phyloP scores from a whole-genome alignment of 2,797 vertebrate genomes.

The Glossophaga mutica region DNA sequence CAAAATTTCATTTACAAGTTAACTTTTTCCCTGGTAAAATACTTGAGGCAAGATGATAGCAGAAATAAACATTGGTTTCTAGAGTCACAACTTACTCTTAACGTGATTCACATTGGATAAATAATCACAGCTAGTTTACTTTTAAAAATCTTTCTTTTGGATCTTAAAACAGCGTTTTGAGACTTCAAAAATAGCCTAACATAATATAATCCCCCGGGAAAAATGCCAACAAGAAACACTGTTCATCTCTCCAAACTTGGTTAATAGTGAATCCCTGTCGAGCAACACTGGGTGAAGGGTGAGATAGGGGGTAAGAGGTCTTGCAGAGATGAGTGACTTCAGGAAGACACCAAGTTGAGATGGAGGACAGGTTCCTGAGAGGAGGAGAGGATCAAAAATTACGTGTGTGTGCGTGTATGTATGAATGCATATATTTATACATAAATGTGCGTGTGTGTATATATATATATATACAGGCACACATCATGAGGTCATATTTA shows the following conservation, averaged over 20 bases:
- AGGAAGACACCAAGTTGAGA: background rate
- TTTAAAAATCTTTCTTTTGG: background rate
- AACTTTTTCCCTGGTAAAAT: background rate
- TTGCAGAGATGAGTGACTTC: background rate
- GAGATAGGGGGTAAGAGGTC: background rate
- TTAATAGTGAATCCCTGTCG: background rate
- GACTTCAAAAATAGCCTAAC: background rate
- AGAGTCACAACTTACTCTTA: background rate
- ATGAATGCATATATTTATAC: too few relatives aligned
- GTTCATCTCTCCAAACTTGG: background rate
- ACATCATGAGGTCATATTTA: background rate
- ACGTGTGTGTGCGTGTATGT: background rate
- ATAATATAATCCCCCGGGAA: background rate
- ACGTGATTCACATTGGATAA: background rate
- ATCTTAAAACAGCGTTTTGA: background rate
- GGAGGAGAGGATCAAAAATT: background rate
- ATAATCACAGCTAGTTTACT: background rate
- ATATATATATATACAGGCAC: background rate
- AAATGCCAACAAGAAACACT: background rate
- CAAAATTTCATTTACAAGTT: background rate
- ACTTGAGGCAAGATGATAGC: background rate
- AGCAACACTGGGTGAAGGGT: background rate
- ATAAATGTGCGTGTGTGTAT: too few relatives aligned
- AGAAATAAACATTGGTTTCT: background rate
- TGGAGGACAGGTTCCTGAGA: background rate